These are phyloP conservation scores for Caenorhabditis becei DNA, from an alignment of 2,888 invertebrate species.

Conservation along the genomic window DNA sequence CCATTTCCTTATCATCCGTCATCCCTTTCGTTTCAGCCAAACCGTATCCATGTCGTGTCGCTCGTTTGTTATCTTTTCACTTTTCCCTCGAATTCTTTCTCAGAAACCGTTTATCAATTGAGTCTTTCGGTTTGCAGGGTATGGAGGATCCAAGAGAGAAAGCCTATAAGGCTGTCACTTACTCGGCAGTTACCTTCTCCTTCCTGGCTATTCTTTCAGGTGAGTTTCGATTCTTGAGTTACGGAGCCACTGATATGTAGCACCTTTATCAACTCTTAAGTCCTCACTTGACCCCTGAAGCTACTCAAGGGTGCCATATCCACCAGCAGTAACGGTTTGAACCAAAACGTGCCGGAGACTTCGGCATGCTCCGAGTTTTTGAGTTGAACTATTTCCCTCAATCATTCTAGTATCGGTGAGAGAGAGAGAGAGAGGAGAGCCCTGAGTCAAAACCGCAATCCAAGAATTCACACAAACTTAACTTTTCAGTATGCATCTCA, in stretches of 20 bases:
- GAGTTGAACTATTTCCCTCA: too few relatives aligned
- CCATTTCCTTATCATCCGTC: conserved; percentile 9
- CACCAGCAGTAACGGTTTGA: too few relatives aligned
- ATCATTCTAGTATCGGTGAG: too few relatives aligned
- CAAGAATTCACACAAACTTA: neutral
- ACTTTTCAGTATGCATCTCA: conserved; percentile 78
- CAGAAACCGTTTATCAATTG: conserved; percentile 1
- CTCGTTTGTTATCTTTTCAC: conserved; percentile 2
- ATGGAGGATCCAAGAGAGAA: conserved; percentile 78
- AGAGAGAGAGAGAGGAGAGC: too few relatives aligned
- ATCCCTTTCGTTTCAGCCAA: neutral
- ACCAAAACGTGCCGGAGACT: too few relatives aligned
- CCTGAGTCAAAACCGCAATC: neutral
- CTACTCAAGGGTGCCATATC: too few relatives aligned
- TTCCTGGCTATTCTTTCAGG: conserved; percentile 77
- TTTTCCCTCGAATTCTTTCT: neutral
- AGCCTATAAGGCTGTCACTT: conserved; percentile 81
- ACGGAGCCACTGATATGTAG: too few relatives aligned
- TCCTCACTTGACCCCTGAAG: too few relatives aligned
- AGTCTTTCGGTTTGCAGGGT: conserved; percentile 24
- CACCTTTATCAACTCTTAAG: too few relatives aligned
- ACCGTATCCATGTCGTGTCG: neutral
- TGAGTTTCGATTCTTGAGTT: conserved; percentile 10
- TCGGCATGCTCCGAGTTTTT: too few relatives aligned
- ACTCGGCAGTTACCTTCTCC: conserved; percentile 81